Evolutionary conservation across 2,888 invertebrate genomes (phyloP).

Genomic region (Lapara coniferarum): DNA sequence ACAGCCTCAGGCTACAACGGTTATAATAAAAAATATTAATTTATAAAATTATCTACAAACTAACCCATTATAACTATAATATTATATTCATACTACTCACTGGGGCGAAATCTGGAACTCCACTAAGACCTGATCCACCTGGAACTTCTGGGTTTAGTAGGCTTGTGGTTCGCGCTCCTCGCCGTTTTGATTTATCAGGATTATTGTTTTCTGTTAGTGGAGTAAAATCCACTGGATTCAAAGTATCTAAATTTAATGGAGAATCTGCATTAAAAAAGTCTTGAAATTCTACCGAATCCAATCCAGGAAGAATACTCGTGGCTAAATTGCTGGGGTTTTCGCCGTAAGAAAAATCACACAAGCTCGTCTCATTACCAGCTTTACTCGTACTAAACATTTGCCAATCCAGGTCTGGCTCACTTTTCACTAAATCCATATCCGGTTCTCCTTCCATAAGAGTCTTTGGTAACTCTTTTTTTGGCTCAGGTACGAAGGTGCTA

Average conservation of each 20-base stretch:
- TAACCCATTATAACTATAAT: no score
- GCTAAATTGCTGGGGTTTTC: conserved; percentile 59
- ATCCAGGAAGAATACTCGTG: conserved; percentile 48
- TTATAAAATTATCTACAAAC: not conserved
- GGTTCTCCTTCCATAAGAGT: conserved; percentile 54
- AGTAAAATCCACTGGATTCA: conserved; percentile 47
- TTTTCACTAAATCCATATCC: conserved; percentile 60
- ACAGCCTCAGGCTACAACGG: not conserved
- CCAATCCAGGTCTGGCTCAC: conserved; percentile 64
- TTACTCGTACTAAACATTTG: conserved; percentile 50
- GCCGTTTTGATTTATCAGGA: conserved; percentile 51
- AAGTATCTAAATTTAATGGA: conserved; percentile 52
- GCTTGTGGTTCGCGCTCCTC: conserved; percentile 50
- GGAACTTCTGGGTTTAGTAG: conserved; percentile 45
- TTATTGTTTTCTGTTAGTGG: conserved; percentile 41
- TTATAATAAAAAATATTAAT: not conserved
- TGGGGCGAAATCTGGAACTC: conserved; percentile 12
- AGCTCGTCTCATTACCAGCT: conserved; percentile 54
- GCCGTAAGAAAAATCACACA: conserved; percentile 68
- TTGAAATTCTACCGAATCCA: conserved; percentile 62
- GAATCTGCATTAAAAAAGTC: conserved; percentile 57
- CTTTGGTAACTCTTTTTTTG: conserved; percentile 50
- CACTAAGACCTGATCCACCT: conserved; percentile 39
- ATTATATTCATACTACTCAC: not conserved
- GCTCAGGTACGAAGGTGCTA: conserved; percentile 46